Evolutionary conservation across 1,140 invertebrate species (phyloP), one percentile per base, ranked within the genome.

Genomic region (Drosophila pruinosa): DNA sequence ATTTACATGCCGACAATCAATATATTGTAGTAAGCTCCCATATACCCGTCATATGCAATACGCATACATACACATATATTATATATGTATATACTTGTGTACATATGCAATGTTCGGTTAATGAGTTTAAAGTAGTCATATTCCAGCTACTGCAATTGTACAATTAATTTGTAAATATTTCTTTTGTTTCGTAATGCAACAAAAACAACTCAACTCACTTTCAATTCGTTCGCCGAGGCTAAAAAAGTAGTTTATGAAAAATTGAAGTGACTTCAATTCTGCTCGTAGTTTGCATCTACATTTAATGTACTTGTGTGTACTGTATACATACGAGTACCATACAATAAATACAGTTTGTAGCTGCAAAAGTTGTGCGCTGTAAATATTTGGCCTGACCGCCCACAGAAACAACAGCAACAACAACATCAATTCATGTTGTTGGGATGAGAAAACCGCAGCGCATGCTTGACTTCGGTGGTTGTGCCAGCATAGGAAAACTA

Each of bases 401-500:
- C 62, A 62, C 57, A 74, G 26, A 19, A 28, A n/a, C 67, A 26
- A 31, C 45, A 28, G n/a, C 26, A 64, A 19, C 45, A 41, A 26
- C 21, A 41, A 8, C 43, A 43, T 17, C 15, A n/a, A 17, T 24
- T 47, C 26, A 57, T 21, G 26, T 19, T 43, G 45, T 38, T 52
- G 50, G 43, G 15, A 8, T 48, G 62, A n/a, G 38, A 43, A 43
- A 70, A 77, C 80, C 80, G 73, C 80, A 85, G 69, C 61, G 81
- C 59, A 81, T 75, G 81, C 81, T 85, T 86, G 74, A 88, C 78
- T 82, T 78, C 52, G 50, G 57, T 74, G 61, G 78, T 45, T 71
- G 56, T 39, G 48, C 38, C 62, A 41, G 21, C 22, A 28, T 34
- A 57, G 61, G 45, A 28, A 71, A 69, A 67, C 56, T 77, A 86